Conservation (phyloP, 2,113 vertebrate species). For the Pholis gunnellus region DNA sequence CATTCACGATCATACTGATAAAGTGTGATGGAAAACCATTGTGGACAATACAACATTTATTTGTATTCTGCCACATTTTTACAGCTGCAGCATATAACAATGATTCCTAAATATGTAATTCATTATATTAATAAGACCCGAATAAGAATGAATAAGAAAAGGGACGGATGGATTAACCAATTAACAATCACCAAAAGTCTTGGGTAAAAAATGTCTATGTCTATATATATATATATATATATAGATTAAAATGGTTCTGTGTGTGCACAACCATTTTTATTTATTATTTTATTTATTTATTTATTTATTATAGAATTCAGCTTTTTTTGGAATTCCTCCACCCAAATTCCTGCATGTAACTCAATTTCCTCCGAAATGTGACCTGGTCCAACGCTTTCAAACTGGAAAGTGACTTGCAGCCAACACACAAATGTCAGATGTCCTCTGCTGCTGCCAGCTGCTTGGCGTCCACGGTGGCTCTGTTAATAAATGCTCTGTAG, state of each 20-base stretch:
- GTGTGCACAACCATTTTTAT: too few species aligned
- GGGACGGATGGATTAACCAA: neutral
- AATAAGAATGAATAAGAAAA: neutral
- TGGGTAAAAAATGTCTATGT: too few species aligned
- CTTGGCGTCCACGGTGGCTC: neutral
- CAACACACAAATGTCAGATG: slow-evolving; percentile 1
- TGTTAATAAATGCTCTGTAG: neutral
- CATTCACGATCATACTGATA: neutral
- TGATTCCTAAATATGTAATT: neutral
- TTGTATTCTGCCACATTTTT: neutral
- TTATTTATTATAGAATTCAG: too few species aligned
- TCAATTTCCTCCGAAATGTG: neutral
- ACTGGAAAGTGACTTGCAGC: slow-evolving; percentile 6
- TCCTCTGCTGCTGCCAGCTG: neutral
- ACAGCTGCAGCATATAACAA: neutral
- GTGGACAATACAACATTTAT: neutral
- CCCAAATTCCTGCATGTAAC: neutral
- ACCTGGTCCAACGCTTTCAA: neutral
- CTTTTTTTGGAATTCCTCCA: neutral
- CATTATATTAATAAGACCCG: neutral
- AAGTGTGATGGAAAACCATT: neutral
- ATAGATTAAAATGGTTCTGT: too few species aligned
- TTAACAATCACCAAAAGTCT: neutral
- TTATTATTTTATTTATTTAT: too few species aligned
- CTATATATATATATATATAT: too few species aligned